A percentile compares a stretch with the other conserved stretches of the same genome.
Conservation (phyloP, 2,888 invertebrate genomes). For the Apamea monoglypha region DNA sequence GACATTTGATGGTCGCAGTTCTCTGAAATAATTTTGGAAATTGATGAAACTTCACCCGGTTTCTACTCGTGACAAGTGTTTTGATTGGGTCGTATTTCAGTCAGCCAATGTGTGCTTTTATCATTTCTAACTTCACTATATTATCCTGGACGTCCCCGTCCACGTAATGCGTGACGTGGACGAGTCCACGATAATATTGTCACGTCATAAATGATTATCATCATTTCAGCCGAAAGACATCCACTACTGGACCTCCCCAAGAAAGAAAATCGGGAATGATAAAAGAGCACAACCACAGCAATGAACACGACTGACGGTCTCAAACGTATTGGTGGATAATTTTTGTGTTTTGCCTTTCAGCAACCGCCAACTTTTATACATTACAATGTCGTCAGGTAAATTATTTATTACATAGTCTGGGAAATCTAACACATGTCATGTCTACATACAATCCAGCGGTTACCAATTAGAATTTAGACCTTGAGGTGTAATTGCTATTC, state of each 20-base stretch:
- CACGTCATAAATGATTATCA: background rate
- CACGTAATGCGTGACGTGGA: background rate
- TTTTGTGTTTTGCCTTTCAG: background rate
- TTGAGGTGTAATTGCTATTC: constrained; percentile 41
- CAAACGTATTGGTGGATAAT: background rate
- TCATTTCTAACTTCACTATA: background rate
- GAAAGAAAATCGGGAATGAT: background rate
- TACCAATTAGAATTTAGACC: constrained; percentile 32
- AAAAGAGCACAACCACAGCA: background rate
- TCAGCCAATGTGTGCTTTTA: background rate
- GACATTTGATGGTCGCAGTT: background rate
- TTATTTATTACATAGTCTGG: constrained; percentile 30
- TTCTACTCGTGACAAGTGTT: background rate
- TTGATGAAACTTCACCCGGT: background rate
- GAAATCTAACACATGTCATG: constrained; percentile 45
- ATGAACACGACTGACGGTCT: background rate
- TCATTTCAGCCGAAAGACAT: background rate
- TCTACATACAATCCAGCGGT: constrained; percentile 18
- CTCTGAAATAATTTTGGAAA: background rate
- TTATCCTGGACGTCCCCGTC: background rate
- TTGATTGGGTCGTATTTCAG: background rate
- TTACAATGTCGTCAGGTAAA: constrained; percentile 9
- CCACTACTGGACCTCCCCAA: background rate
- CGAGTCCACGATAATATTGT: background rate
- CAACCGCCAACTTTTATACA: background rate